Evolutionary conservation across 2,797 vertebrate species (phyloP), one percentile per base, ranked within the genome.

Genomic region (Characodon lateralis): DNA sequence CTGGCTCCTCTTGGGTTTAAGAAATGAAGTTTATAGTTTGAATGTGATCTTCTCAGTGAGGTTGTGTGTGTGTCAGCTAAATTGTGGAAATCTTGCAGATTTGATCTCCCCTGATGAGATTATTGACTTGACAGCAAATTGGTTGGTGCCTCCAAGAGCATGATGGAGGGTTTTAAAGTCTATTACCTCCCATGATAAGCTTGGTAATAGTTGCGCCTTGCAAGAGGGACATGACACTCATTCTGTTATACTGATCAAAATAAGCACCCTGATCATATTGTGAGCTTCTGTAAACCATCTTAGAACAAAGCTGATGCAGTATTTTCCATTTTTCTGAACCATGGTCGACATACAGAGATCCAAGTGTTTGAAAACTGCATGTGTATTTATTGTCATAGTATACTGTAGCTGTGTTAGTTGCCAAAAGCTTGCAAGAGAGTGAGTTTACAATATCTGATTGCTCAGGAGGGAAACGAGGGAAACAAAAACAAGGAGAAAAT

Each of bases 111-210:
- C 72, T 73, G 51, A 73, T 88, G 75, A 86, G 83, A 89, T 88
- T 88, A 94, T 90, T 87, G 88, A 92, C 86, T 85, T 85, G 55
- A 87, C 84, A 61, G 85, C 74, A 88, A 87, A 89, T 89, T 89
- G 86, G 78, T 83, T 68, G 78, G 65, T 59, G 26, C 78, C 76
- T 87, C 79, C 71, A 50, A 81, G 86, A 87, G 78, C 75, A 26
- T 83, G 74, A 83, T 81, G 81, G 82, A 83, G 78, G 53, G 77
- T 73, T 77, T 66, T 71, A 71, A 53, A 89, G 86, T 88, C 82
- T 77, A 88, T 94, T 90, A 89, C 80, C 61, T 83, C 72, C 72
- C 68, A 79, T 81, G 79, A 91, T 86, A 84, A 88, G 83, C 65
- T 85, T 55, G 53, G 61, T 87, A 85, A 91, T 87, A 83, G 85